Conservation (phyloP, 2,888 invertebrate species). For the Meteorus cinctellus region DNA sequence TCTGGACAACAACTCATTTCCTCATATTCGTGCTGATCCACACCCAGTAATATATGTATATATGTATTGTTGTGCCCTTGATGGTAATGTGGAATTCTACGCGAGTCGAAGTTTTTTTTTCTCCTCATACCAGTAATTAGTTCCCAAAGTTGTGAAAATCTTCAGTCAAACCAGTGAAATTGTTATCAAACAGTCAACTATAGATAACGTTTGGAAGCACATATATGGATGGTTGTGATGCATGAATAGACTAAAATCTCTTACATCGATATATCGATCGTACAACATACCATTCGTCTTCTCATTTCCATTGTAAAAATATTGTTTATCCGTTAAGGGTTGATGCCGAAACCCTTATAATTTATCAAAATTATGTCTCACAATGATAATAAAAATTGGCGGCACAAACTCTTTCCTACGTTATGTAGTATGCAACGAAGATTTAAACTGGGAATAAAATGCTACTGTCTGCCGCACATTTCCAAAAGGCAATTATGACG, state of each 20-base stretch:
- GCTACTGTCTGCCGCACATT: not conserved
- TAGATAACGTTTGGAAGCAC: not conserved
- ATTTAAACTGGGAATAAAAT: not conserved
- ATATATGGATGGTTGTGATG: not conserved
- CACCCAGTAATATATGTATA: not conserved
- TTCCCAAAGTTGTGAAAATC: no score
- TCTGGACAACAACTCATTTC: not conserved
- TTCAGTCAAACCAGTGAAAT: no score
- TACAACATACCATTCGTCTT: constrained; percentile 57
- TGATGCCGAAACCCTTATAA: not conserved
- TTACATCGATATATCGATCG: not conserved
- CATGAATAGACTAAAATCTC: not conserved
- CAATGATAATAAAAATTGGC: not conserved
- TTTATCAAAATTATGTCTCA: not conserved
- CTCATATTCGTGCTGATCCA: not conserved
- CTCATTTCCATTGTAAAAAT: constrained; percentile 54
- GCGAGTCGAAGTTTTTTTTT: no score
- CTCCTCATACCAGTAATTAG: no score
- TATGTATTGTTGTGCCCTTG: not conserved
- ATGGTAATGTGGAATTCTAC: not conserved
- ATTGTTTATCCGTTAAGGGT: not conserved
- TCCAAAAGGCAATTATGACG: not conserved
- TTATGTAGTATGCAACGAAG: not conserved
- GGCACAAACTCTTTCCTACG: not conserved
- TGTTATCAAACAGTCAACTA: not conserved